Evolutionary conservation across 2,888 invertebrate genomes (phyloP), one percentile per base, ranked within the genome.

Genomic region (Hydrotaea cyrtoneurina): DNA sequence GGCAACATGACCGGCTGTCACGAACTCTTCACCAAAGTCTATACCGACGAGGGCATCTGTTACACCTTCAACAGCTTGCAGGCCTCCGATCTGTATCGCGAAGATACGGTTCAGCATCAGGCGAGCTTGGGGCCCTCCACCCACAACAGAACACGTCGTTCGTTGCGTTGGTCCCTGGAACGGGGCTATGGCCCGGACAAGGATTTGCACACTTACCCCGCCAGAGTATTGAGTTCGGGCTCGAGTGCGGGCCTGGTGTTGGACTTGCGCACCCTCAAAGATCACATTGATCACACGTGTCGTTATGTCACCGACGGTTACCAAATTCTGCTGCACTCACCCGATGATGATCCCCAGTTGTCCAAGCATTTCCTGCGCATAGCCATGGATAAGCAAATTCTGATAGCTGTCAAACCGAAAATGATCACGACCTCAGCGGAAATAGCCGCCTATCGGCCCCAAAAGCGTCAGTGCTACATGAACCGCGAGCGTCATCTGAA

Each of bases 301-400:
- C 94, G 94, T 80, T 96, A 96, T 0, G 95, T 96, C 0, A 95
- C 95, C 0, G 95, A 95, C 91, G 96, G 96, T n/a, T 96, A 95
- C 88, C 96, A 95, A 93, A 94, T 95, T 78, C 90, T 95, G 8
- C 93, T 96, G 1, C 96, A 96, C 90, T 94, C 95, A 85, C 95
- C 96, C 0, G 95, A 95, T 1, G 95, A 95, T 89, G 91, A 95
- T 31, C 96, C 96, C 0, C 92, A 94, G 86, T 94, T 95, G 2
- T 94, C 94, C 2, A 94, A 94, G 87, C 95, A 95, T 88, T 95
- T 94, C 89, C 95, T 95, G 88, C 93, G 95, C 76, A 94, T 94
- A 1, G 95, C 95, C 3, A 91, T 95, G 86, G 94, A 94, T 77
- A 94, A 95, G 88, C 95, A 96, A 91, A 94, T 95, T 0, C 93